Evolutionary conservation across 1,140 invertebrate genomes (phyloP), one percentile per base, ranked within the genome.

Genomic region (Diuraphis noxia): DNA sequence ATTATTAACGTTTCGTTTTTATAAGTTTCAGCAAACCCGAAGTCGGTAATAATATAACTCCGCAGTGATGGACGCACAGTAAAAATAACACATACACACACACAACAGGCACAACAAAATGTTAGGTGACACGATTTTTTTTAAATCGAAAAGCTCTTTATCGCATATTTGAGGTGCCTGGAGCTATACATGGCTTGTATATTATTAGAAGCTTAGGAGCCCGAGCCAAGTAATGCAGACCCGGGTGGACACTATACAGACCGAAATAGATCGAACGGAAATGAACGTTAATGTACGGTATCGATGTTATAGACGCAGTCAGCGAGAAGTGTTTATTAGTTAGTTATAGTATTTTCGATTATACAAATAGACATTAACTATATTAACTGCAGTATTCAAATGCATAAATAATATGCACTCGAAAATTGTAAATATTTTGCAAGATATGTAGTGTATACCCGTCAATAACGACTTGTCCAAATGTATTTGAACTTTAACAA

Each of bases 181-280:
- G 89, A 91, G 89, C 41, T 82, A 72, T 72, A 72, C 56, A n/a
- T n/a, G 56, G 89, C 34, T 43, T 21, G 89, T 91, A 91, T 91
- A 91, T 91, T 41, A 91, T 91, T 91, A 91, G 89, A 91, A 81
- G 52, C 43, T 46, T 38, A 25, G 34, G 34, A 81, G 9, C 46
- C 77, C 13, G 89, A 91, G 89, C 89, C 89, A 91, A 91, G 52
- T 82, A 52, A 91, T 91, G 89, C 77, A 52, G 34, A 90, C 72
- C 56, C 72, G 63, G 88, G 41, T 77, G 88, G 88, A 90, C 85
- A 86, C 85, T 36, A 25, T 43, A 30, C 34, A 9, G 89, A 91
- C 77, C 72, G 43, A 91, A 91, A 91, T 91, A 91, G 89, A 91
- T 63, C 72, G 89, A 52, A 91, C 72, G 72, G 77, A 82, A 91